These are phyloP conservation scores for Paramuricea clavata DNA, from an alignment of 92 coral and sea anemone genomes.

Conservation along the genomic window DNA sequence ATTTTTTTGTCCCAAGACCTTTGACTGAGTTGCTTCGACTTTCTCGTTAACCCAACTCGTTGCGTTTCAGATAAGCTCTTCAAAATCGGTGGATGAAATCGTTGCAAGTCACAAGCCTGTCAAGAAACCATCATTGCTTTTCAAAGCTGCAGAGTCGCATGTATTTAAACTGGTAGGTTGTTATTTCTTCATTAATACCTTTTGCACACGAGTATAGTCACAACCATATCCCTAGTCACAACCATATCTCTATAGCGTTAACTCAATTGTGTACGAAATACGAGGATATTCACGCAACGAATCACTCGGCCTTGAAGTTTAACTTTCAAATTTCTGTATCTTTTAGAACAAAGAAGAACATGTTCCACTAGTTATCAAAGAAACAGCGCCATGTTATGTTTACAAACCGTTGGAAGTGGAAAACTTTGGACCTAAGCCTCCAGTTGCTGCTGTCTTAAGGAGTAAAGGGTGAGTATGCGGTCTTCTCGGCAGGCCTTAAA, in stretches of 20 bases:
- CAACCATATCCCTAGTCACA: too few species aligned
- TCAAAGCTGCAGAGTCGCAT: conserved; percentile 61
- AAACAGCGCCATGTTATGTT: conserved; percentile 39
- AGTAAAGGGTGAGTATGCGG: conserved; percentile 32
- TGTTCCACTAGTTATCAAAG: conserved; percentile 30
- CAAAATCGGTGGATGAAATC: conserved; percentile 91
- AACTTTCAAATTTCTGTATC: background rate
- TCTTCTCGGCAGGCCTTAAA: background rate
- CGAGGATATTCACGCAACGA: too few species aligned
- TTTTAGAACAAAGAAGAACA: conserved; percentile 49
- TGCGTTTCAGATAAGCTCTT: conserved; percentile 76
- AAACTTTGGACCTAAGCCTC: conserved; percentile 44
- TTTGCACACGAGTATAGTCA: background rate
- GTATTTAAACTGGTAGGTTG: conserved; percentile 35
- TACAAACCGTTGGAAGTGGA: conserved; percentile 26
- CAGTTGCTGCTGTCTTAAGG: conserved; percentile 27
- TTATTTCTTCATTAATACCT: background rate
- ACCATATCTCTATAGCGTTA: too few species aligned
- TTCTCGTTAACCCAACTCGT: background rate
- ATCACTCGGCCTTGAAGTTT: background rate
- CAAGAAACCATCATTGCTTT: conserved; percentile 85
- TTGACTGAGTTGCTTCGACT: background rate
- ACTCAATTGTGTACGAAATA: too few species aligned
- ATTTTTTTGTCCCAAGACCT: too few species aligned
- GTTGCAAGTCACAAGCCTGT: conserved; percentile 90